A percentile compares a stretch with the other conserved stretches of the same genome.
Conservation (phyloP, 1,140 invertebrate genomes). For the Drosophila pseudoobscura region DNA sequence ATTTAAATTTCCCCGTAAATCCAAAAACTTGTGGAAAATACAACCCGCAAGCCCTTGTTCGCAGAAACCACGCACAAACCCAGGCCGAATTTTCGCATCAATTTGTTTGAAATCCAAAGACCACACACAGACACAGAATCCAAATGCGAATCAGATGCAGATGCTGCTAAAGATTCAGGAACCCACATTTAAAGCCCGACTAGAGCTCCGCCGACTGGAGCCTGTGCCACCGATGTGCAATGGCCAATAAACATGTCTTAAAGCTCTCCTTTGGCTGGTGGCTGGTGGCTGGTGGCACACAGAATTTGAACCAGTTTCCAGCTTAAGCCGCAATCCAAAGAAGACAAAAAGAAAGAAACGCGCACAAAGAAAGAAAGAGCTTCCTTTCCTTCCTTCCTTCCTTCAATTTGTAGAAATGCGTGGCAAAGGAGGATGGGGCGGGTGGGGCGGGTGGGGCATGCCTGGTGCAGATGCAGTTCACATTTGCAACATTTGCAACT, state of each 20-base stretch:
- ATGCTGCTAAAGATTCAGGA: slow-evolving; percentile 1
- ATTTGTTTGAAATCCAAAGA: too few species aligned
- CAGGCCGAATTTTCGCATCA: too few species aligned
- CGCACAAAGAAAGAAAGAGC: too few species aligned
- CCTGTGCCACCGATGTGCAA: too few species aligned
- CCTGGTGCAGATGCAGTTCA: slow-evolving; percentile 50
- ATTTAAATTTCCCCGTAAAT: too few species aligned
- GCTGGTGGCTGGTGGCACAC: slow-evolving; percentile 1
- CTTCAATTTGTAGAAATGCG: slow-evolving; percentile 72
- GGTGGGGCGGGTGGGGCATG: too few species aligned
- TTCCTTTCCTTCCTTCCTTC: too few species aligned
- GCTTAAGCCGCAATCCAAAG: slow-evolving; percentile 25
- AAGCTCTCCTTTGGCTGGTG: slow-evolving; percentile 31
- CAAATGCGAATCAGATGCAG: neutral
- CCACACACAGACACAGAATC: neutral
- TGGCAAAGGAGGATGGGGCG: slow-evolving; percentile 22
- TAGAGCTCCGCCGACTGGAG: neutral
- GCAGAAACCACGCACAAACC: too few species aligned
- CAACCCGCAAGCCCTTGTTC: too few species aligned
- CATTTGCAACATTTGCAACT: slow-evolving; percentile 80
- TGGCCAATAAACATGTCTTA: slow-evolving; percentile 75
- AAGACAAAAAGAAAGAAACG: neutral
- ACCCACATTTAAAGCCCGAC: slow-evolving; percentile 41
- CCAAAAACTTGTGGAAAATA: too few species aligned
- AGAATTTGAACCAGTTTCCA: slow-evolving; percentile 64